These are phyloP conservation scores for Hippocampus abdominalis DNA, from an alignment of 2,113 vertebrate species.

Conservation along the genomic window DNA sequence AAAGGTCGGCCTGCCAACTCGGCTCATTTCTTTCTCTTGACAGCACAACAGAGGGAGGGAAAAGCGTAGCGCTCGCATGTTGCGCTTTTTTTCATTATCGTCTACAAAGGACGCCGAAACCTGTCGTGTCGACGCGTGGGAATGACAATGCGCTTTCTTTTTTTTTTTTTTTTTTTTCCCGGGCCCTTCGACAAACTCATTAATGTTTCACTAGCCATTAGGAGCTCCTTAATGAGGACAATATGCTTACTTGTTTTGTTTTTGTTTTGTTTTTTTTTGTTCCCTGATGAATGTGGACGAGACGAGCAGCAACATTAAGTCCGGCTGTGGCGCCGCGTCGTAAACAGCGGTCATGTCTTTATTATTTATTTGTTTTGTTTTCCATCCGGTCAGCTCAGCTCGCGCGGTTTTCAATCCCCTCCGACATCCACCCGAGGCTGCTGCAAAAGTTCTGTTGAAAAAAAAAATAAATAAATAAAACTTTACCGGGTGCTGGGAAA, in stretches of 20 bases:
- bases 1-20: conserved; percentile 46
- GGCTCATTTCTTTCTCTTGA: conserved; percentile 28
- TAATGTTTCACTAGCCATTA: conserved; percentile 55
- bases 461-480: conserved; percentile 24
- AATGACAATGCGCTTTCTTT: conserved; percentile 18
- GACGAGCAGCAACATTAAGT: conserved; percentile 56
- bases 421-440: conserved; percentile 44
- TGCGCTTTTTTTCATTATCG: background rate
- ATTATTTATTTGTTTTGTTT: background rate
- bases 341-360: background rate
- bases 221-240: conserved; percentile 54
- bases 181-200: conserved; percentile 27
- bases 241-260: conserved; percentile 36
- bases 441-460: conserved; percentile 69
- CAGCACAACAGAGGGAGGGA: conserved; percentile 13
- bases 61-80: background rate
- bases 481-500: conserved; percentile 58
- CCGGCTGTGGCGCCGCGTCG: conserved; percentile 35
- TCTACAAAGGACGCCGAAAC: conserved; percentile 12
- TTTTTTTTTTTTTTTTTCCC: too few relatives aligned
- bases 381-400: conserved; percentile 2
- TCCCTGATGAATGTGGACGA: conserved; percentile 54
- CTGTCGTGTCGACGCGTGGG: conserved; percentile 6
- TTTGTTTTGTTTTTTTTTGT: conserved; percentile 20
- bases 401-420: conserved; percentile 47